These are phyloP conservation scores for Callopanchax toddi DNA, from an alignment of 2,113 vertebrate genomes.

Conservation along the genomic window DNA sequence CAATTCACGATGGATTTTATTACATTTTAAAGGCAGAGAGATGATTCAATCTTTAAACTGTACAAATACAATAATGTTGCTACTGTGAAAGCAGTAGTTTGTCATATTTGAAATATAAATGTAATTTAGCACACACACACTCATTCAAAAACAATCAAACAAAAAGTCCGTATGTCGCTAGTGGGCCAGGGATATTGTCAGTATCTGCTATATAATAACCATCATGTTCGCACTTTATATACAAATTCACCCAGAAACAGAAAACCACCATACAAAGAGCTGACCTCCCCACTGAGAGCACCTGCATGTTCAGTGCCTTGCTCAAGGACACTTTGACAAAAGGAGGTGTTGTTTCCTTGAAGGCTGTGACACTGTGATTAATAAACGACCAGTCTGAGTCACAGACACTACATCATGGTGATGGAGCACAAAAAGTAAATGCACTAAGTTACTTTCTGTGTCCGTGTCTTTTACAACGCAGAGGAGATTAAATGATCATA, in stretches of 20 bases:
- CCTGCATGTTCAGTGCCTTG: conserved; percentile 15
- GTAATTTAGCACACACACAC: too few relatives aligned
- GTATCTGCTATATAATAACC: too few relatives aligned
- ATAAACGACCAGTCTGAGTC: conserved; percentile 11
- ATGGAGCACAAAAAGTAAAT: background rate
- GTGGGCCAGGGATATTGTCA: too few relatives aligned
- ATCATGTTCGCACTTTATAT: too few relatives aligned
- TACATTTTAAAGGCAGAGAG: too few relatives aligned
- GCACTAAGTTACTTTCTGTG: conserved; percentile 1
- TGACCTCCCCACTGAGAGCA: conserved; percentile 19
- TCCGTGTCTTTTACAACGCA: background rate
- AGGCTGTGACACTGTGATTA: conserved; percentile 13
- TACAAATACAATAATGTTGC: too few relatives aligned
- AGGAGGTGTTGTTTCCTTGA: conserved; percentile 25
- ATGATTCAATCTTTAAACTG: too few relatives aligned
- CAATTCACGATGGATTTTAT: too few relatives aligned
- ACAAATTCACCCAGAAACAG: background rate
- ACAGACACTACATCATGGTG: background rate
- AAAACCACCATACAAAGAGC: background rate
- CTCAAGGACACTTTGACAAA: conserved; percentile 30
- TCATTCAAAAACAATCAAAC: too few relatives aligned
- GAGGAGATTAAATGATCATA: conserved; percentile 11
- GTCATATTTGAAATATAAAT: too few relatives aligned
- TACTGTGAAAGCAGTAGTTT: too few relatives aligned
- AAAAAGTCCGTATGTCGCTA: too few relatives aligned